Evolutionary conservation across 2,888 invertebrate species (phyloP).

Genomic region (Drosophila tripunctata): DNA sequence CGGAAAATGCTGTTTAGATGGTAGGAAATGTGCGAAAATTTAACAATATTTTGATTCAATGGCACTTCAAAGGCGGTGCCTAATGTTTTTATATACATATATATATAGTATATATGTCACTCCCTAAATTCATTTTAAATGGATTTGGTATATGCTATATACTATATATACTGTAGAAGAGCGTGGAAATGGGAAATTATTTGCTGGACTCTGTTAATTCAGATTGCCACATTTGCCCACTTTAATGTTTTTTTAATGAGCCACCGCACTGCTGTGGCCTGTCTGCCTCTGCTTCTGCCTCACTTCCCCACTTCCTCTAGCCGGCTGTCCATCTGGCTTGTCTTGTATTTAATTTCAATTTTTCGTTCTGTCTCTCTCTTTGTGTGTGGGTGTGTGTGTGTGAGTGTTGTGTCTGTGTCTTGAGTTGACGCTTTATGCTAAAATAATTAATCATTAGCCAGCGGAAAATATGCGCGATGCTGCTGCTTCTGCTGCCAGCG

Average conservation of each 20-base stretch:
- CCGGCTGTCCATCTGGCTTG: slow-evolving; percentile 45
- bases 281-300: slow-evolving; percentile 4
- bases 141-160: slow-evolving; percentile 23
- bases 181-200: background rate
- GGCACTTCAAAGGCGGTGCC: slow-evolving; percentile 32
- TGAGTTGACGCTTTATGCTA: slow-evolving; percentile 79
- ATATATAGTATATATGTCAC: slow-evolving; percentile 5
- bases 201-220: slow-evolving; percentile 53
- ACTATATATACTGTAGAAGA: no score
- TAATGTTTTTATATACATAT: slow-evolving; percentile 32
- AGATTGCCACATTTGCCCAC: slow-evolving; percentile 62
- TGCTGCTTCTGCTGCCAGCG: slow-evolving; percentile 42
- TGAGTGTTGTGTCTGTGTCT: slow-evolving; percentile 53
- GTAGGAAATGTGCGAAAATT: slow-evolving; percentile 74
- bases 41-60: slow-evolving; percentile 58
- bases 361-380: slow-evolving; percentile 36
- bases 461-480: slow-evolving; percentile 73
- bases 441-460: slow-evolving; percentile 79
- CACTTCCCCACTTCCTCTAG: background rate
- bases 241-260: slow-evolving; percentile 80
- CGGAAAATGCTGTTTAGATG: slow-evolving; percentile 67
- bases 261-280: slow-evolving; percentile 45
- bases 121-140: slow-evolving; percentile 50
- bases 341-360: slow-evolving; percentile 74
- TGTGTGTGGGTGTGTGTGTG: slow-evolving; percentile 10